Evolutionary conservation across 2,113 vertebrate species (phyloP).

Genomic region (Percopsis transmontana): DNA sequence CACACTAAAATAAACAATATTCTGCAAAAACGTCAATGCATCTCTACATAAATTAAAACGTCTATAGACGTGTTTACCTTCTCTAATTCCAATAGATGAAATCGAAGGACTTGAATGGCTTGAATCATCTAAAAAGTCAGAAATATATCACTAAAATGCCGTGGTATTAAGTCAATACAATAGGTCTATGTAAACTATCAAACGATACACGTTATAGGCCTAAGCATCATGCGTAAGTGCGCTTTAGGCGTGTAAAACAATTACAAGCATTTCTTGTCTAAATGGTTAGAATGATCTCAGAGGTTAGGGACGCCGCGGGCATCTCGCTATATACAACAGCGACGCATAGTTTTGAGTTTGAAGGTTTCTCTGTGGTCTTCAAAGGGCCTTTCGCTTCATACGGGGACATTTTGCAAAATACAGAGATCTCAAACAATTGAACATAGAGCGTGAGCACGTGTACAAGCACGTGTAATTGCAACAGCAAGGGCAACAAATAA

Average conservation of each 20-base stretch:
- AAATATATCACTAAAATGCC: background rate
- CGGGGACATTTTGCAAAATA: background rate
- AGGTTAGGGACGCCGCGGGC: background rate
- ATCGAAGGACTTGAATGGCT: slow-evolving; percentile 96
- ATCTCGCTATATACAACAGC: background rate
- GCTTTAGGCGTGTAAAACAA: background rate
- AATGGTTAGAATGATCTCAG: background rate
- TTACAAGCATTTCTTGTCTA: background rate
- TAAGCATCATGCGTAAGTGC: background rate
- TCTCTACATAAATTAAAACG: slow-evolving; percentile 3
- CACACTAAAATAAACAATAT: background rate
- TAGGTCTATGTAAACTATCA: background rate
- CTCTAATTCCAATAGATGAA: slow-evolving; percentile 96
- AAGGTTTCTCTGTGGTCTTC: no score
- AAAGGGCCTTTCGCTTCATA: background rate
- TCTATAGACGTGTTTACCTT: slow-evolving; percentile 81
- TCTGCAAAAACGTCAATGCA: background rate
- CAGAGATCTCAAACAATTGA: background rate
- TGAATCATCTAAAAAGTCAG: slow-evolving; percentile 90
- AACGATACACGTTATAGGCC: background rate
- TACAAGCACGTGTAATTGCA: background rate
- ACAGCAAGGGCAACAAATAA: background rate
- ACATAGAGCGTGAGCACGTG: background rate
- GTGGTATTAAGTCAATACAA: background rate
- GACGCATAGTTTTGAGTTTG: no score